A percentile compares a stretch with the other conserved stretches of the same genome.
phyloP scores from a whole-genome alignment of 2,113 vertebrate species.

The Sceloporus tristichus region DNA sequence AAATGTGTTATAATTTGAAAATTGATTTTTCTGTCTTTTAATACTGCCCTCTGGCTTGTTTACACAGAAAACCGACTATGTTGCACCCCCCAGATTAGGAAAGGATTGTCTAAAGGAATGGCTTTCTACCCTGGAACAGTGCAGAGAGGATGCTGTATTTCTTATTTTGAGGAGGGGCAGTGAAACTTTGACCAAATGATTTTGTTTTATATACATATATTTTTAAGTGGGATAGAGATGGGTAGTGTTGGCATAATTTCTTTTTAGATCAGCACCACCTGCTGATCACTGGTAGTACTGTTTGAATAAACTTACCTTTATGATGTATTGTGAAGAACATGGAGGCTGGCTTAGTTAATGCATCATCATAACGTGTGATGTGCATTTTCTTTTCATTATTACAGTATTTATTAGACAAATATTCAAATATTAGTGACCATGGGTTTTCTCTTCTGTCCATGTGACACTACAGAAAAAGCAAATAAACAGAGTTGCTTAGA shows the following conservation, averaged over 20 bases:
- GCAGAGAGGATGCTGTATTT: constrained; percentile 42
- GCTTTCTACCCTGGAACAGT: constrained; percentile 41
- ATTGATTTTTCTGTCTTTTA: not conserved
- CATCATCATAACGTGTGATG: constrained; percentile 32
- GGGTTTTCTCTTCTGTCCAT: constrained; percentile 20
- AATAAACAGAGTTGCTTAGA: not conserved
- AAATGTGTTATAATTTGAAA: not conserved
- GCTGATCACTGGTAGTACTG: constrained; percentile 66
- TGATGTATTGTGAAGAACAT: not conserved
- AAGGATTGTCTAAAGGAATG: constrained; percentile 27
- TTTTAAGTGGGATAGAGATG: not conserved
- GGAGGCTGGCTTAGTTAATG: constrained; percentile 38
- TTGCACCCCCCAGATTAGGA: constrained; percentile 59
- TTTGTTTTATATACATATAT: constrained; percentile 19
- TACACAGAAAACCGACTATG: constrained; percentile 44
- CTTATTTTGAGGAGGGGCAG: constrained; percentile 14
- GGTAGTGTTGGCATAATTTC: constrained; percentile 22
- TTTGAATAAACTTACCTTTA: not conserved
- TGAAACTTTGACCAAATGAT: constrained; percentile 55
- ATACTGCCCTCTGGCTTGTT: constrained; percentile 39
- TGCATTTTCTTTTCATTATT: constrained; percentile 33
- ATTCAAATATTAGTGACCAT: not conserved
- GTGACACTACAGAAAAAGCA: constrained; percentile 20
- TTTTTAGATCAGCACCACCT: constrained; percentile 64
- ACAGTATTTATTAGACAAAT: constrained; percentile 72